phyloP scores from a whole-genome alignment of 2,888 invertebrate genomes.

The Tridacna crocea region DNA sequence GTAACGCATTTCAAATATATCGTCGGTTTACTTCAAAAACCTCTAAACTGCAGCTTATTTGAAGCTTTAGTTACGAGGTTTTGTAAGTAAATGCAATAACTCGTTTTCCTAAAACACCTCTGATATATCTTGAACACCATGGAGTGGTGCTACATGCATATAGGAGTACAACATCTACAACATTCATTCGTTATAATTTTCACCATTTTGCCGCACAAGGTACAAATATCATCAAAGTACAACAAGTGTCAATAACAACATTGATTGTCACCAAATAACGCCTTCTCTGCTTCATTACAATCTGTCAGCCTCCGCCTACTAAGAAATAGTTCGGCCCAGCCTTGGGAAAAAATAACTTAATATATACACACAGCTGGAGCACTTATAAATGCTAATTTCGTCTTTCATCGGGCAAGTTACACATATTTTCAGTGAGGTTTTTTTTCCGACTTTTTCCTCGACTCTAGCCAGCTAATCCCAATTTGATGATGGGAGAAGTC shows the following conservation, averaged over 20 bases:
- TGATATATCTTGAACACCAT: too few relatives aligned
- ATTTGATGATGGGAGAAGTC: not conserved
- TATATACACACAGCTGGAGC: conserved; percentile 26
- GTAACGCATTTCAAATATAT: too few relatives aligned
- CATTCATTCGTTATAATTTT: too few relatives aligned
- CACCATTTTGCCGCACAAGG: too few relatives aligned
- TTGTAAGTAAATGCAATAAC: too few relatives aligned
- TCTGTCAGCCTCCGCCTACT: conserved; percentile 7
- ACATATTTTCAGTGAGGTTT: not conserved
- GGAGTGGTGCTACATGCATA: too few relatives aligned
- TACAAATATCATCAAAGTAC: not conserved
- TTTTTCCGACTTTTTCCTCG: not conserved
- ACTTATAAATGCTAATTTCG: conserved; percentile 28
- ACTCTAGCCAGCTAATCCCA: not conserved
- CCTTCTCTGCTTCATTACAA: conserved; percentile 16
- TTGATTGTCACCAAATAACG: conserved; percentile 21
- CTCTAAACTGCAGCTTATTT: too few relatives aligned
- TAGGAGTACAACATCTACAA: too few relatives aligned
- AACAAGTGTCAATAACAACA: conserved; percentile 11
- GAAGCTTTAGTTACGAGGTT: too few relatives aligned
- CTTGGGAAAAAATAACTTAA: conserved; percentile 13
- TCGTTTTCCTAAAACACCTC: too few relatives aligned
- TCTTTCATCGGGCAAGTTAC: conserved; percentile 8
- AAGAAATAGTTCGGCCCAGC: conserved; percentile 1
- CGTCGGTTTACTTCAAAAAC: too few relatives aligned